Evolutionary conservation across 2,113 vertebrate species (phyloP).

Genomic region (Toxotes chatareus): DNA sequence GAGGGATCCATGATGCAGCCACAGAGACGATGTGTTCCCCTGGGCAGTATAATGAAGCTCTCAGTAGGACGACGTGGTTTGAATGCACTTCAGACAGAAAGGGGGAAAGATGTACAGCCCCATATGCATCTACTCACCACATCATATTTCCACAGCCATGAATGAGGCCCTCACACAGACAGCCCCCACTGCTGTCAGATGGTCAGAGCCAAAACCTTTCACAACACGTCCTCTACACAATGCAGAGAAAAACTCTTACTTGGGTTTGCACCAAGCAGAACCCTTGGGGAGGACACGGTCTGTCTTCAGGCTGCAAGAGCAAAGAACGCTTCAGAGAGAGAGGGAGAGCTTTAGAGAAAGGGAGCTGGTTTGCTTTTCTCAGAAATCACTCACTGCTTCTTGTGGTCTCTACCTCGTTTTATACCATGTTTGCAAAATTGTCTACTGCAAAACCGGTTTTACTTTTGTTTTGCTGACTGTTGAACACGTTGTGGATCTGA

Average conservation of each 20-base stretch:
- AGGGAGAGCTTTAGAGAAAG: constrained; percentile 25
- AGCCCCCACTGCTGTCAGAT: constrained; percentile 63
- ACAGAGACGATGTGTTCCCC: constrained; percentile 71
- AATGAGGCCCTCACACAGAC: constrained; percentile 76
- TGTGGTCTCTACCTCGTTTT: constrained; percentile 73
- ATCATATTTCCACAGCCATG: constrained; percentile 80
- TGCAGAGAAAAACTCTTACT: constrained; percentile 65
- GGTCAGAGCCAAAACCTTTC: constrained; percentile 66
- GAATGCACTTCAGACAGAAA: constrained; percentile 77
- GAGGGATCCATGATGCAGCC: constrained; percentile 55
- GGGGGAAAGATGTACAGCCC: constrained; percentile 63
- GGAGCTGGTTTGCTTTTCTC: constrained; percentile 70
- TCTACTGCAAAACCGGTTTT: constrained; percentile 62
- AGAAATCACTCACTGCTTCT: constrained; percentile 73
- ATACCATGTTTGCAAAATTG: constrained; percentile 57
- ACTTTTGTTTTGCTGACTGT: constrained; percentile 46
- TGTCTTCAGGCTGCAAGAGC: constrained; percentile 52
- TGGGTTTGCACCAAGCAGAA: constrained; percentile 60
- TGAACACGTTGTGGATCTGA: background rate
- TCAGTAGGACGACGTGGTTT: constrained; percentile 76
- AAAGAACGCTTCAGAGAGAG: constrained; percentile 30
- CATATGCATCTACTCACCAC: constrained; percentile 78
- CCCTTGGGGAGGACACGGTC: constrained; percentile 50
- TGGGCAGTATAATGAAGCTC: constrained; percentile 73
- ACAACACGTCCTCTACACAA: constrained; percentile 71